Evolutionary conservation across 2,113 vertebrate genomes (phyloP).

Genomic region (Rattus rattus): DNA sequence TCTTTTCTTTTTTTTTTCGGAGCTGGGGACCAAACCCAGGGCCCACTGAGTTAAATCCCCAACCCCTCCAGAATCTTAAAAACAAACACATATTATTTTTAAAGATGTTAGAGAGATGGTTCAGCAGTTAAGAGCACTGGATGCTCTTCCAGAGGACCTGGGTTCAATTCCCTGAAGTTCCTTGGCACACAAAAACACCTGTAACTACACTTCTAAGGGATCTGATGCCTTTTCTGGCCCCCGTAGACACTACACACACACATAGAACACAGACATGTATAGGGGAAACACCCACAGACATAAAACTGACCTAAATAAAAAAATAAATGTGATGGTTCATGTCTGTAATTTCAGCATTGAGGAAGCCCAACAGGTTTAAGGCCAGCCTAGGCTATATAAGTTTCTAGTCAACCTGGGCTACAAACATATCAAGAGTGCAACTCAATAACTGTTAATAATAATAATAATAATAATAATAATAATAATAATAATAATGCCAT

Average conservation of each 20-base stretch:
- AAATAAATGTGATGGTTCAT: background rate
- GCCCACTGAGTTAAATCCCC: too few relatives aligned
- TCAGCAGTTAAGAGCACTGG: background rate
- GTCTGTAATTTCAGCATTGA: background rate
- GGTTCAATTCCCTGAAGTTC: background rate
- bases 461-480: background rate
- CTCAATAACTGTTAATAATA: background rate
- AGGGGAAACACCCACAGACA: background rate
- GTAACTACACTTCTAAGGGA: background rate
- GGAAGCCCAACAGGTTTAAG: background rate
- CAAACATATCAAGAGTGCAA: background rate
- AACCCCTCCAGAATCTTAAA: too few relatives aligned
- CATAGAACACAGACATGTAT: background rate
- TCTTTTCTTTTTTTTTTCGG: too few relatives aligned
- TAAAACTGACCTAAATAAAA: background rate
- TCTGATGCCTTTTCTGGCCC: background rate
- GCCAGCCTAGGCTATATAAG: background rate
- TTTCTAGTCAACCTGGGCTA: background rate
- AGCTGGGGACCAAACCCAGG: too few relatives aligned
- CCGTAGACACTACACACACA: background rate
- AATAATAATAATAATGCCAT: too few relatives aligned
- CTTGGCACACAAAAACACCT: background rate
- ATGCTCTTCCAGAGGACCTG: background rate
- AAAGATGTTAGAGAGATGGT: background rate
- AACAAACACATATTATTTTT: background rate